phyloP scores from a whole-genome alignment of 2,888 invertebrate species.

The Ptilodon capucinus region DNA sequence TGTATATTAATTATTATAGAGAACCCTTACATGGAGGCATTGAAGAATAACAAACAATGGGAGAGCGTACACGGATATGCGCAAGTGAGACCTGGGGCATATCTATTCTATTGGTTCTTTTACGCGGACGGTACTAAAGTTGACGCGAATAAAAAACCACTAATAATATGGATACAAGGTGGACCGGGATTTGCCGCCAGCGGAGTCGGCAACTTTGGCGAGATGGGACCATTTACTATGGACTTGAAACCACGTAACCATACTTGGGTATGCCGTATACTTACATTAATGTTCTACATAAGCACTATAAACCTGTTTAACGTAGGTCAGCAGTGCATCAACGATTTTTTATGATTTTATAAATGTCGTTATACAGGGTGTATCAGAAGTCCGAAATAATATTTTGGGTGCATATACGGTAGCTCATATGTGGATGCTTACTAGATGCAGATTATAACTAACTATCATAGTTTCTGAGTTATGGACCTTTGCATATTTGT shows the following conservation, averaged over 20 bases:
- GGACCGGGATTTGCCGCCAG: constrained; percentile 93
- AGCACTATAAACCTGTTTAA: no score
- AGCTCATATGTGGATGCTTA: no score
- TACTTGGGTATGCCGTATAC: constrained; percentile 88
- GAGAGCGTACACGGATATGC: constrained; percentile 85
- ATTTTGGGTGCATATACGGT: no score
- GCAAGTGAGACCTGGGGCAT: constrained; percentile 87
- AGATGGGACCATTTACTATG: constrained; percentile 89
- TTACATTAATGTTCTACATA: neutral
- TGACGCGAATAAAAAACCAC: constrained; percentile 83
- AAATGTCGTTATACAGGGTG: no score
- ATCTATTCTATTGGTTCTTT: constrained; percentile 95
- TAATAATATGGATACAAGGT: constrained; percentile 94
- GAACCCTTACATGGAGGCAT: constrained; percentile 58
- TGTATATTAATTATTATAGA: constrained; percentile 6
- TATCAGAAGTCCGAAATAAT: no score
- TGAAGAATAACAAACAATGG: constrained; percentile 27
- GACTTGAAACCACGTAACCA: constrained; percentile 85
- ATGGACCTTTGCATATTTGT: no score
- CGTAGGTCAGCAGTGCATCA: no score
- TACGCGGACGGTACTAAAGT: constrained; percentile 85
- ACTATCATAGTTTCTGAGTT: no score
- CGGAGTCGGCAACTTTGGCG: constrained; percentile 93
- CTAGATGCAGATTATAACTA: no score
- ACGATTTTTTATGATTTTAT: no score